These are phyloP conservation scores for Hassar affinis DNA, from an alignment of 2,113 vertebrate species.

Conservation along the genomic window DNA sequence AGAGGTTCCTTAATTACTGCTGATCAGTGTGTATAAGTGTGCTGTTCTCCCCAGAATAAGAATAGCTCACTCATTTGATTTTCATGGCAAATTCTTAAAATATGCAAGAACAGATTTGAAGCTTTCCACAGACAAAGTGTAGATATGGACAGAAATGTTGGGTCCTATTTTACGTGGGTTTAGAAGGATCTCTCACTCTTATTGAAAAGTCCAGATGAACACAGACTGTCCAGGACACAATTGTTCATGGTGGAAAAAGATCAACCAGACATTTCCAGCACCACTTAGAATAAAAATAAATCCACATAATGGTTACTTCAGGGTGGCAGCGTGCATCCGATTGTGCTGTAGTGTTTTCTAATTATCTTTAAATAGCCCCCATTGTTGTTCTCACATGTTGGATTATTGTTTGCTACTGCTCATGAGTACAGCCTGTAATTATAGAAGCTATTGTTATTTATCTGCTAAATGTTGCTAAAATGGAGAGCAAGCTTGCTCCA, in stretches of 20 bases:
- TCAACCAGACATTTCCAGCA: background rate
- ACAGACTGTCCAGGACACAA: background rate
- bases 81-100: background rate
- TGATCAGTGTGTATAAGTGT: background rate
- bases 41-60: constrained; percentile 10
- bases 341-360: constrained; percentile 7
- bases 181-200: background rate
- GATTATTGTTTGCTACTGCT: constrained; percentile 30
- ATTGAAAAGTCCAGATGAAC: no score
- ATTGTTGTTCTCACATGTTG: constrained; percentile 15
- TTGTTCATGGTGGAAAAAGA: no score
- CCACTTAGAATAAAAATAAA: constrained; percentile 1
- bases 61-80: background rate
- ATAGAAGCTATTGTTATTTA: constrained; percentile 34
- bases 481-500: constrained; percentile 4
- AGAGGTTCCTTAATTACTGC: background rate
- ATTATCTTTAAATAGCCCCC: constrained; percentile 15
- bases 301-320: background rate
- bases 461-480: background rate
- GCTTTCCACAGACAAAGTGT: background rate
- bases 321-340: background rate
- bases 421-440: constrained; percentile 26
- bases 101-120: constrained; percentile 1
- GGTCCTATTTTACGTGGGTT: background rate
- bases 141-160: background rate